A percentile compares a stretch with the other conserved stretches of the same genome.
Evolutionary conservation across 2,113 vertebrate species (phyloP).

Genomic region (Brienomyrus longianalis): DNA sequence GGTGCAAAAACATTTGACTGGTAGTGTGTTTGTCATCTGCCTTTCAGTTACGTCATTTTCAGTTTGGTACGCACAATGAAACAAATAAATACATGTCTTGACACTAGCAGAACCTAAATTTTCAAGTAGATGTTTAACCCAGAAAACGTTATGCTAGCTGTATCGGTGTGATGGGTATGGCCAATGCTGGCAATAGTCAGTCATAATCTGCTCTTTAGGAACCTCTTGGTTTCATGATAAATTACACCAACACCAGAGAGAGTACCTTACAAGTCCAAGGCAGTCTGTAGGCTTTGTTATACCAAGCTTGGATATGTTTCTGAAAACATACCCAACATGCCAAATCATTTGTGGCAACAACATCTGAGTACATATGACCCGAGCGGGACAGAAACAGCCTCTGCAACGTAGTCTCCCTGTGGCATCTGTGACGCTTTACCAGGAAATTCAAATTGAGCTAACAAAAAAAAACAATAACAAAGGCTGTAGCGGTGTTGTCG

Average conservation of each 20-base stretch:
- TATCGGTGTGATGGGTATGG: not conserved
- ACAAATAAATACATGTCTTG: not conserved
- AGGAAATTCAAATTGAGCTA: not conserved
- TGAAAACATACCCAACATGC: not conserved
- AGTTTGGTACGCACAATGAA: not conserved
- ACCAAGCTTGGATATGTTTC: not conserved
- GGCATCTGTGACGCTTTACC: not conserved
- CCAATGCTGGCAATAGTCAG: not conserved
- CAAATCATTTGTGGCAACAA: not conserved
- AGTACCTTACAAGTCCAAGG: not conserved
- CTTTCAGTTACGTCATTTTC: not conserved
- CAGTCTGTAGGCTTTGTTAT: not conserved
- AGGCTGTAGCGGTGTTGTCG: not conserved
- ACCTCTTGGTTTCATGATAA: not conserved
- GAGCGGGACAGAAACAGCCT: not conserved
- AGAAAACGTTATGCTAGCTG: not conserved
- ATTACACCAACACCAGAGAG: not conserved
- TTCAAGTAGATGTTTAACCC: not conserved
- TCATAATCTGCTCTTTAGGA: not conserved
- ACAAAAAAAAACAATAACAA: not conserved
- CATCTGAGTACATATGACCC: not conserved
- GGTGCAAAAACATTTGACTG: too few species aligned
- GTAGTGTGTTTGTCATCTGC: too few species aligned
- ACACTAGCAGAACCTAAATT: not conserved
- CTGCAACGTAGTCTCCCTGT: not conserved